A percentile compares a stretch with the other conserved stretches of the same genome.
Evolutionary conservation across 2,113 vertebrate genomes (phyloP).

Genomic region (Carollia perspicillata): DNA sequence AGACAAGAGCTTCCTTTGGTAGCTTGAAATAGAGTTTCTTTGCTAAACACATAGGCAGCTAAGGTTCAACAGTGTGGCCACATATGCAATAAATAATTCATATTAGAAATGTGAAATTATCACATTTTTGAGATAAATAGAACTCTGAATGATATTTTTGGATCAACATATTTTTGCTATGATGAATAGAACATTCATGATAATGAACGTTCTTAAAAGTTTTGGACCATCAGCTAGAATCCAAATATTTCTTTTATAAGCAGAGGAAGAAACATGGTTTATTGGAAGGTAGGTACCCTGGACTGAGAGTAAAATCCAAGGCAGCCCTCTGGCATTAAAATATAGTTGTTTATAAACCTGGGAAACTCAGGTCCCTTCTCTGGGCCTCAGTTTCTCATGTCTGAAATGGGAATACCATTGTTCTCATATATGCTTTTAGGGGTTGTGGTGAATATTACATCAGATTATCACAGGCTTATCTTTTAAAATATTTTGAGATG

Average conservation of each 20-base stretch:
- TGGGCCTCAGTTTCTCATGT: background rate
- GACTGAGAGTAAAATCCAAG: background rate
- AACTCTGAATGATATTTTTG: background rate
- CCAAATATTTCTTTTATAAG: background rate
- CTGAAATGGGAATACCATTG: background rate
- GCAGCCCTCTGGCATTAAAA: background rate
- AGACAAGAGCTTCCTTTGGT: background rate
- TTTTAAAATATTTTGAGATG: background rate
- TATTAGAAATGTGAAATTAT: background rate
- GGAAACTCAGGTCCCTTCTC: background rate
- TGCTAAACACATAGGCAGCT: background rate
- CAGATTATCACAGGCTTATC: background rate
- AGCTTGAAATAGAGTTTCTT: background rate
- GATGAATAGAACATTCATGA: background rate
- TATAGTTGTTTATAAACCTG: background rate
- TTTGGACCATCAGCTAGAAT: background rate
- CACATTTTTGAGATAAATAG: background rate
- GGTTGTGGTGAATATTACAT: background rate
- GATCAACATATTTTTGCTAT: background rate
- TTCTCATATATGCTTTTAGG: background rate
- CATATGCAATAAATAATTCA: background rate
- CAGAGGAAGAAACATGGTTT: background rate
- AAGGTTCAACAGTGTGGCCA: background rate
- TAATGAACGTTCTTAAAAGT: background rate
- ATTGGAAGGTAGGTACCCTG: background rate